Evolutionary conservation across 2,797 vertebrate species (phyloP).

Genomic region (Microctenopoma steveboyesi): DNA sequence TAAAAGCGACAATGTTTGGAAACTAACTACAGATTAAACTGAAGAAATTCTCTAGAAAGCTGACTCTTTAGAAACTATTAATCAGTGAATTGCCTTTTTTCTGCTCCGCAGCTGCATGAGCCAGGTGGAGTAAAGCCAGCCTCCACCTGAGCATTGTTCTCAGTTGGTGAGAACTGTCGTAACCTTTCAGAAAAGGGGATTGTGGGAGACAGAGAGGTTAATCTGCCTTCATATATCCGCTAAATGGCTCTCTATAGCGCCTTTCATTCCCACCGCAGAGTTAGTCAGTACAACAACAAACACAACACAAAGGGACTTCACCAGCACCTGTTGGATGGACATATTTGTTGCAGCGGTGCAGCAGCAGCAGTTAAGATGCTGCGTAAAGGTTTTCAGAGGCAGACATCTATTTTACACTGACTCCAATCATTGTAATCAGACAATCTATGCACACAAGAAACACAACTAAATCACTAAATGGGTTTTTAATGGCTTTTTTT

Average conservation of each 20-base stretch:
- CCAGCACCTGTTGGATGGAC: slow-evolving; percentile 54
- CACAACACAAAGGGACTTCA: slow-evolving; percentile 36
- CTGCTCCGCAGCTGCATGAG: slow-evolving; percentile 40
- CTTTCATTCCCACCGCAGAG: slow-evolving; percentile 63
- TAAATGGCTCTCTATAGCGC: slow-evolving; percentile 67
- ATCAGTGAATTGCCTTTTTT: slow-evolving; percentile 15
- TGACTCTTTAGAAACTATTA: not conserved
- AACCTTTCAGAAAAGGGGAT: slow-evolving; percentile 68
- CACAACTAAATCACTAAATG: not conserved
- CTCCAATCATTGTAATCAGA: slow-evolving; percentile 45
- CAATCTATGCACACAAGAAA: not conserved
- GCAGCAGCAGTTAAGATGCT: slow-evolving; percentile 6
- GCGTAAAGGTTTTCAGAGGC: slow-evolving; percentile 20
- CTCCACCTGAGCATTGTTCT: slow-evolving; percentile 75
- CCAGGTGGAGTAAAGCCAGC: slow-evolving; percentile 65
- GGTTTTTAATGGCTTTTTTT: no score
- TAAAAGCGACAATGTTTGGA: not conserved
- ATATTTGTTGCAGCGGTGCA: slow-evolving; percentile 1
- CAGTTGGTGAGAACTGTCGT: slow-evolving; percentile 70
- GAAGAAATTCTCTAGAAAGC: not conserved
- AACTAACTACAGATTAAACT: not conserved
- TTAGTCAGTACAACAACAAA: slow-evolving; percentile 61
- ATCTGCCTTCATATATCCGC: slow-evolving; percentile 68
- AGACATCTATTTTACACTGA: slow-evolving; percentile 32
- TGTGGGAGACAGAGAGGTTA: slow-evolving; percentile 67